Percentiles rank a stretch among this genome's conserved stretches.
Evolutionary conservation across 2,113 vertebrate species (phyloP).

Genomic region (Ctenodactylus gundi): DNA sequence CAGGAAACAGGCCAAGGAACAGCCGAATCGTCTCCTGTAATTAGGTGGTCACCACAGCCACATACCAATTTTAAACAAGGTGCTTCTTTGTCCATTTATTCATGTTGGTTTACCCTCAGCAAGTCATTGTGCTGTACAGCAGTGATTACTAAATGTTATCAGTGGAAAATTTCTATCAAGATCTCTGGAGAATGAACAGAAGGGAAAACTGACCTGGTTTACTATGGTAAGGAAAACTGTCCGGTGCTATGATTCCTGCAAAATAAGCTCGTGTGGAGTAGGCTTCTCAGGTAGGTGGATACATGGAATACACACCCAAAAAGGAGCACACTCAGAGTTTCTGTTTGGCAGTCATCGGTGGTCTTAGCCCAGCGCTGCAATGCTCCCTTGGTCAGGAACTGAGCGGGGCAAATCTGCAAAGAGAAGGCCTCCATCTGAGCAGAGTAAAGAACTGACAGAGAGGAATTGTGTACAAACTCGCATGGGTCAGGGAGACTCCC

Average conservation of each 20-base stretch:
- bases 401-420: background rate
- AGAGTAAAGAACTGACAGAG: background rate
- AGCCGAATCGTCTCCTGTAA: background rate
- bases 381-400: background rate
- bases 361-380: background rate
- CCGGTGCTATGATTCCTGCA: background rate
- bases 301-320: background rate
- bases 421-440: background rate
- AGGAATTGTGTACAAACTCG: background rate
- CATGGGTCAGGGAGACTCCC: too few relatives aligned
- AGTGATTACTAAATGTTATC: background rate
- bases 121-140: background rate
- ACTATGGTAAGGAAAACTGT: background rate
- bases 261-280: background rate
- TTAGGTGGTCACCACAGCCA: background rate
- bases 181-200: background rate
- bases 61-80: background rate
- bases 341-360: background rate
- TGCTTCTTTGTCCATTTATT: background rate
- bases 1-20: background rate
- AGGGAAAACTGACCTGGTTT: background rate
- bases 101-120: background rate
- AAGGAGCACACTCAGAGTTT: background rate
- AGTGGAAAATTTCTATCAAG: background rate
- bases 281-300: background rate